Base-by-base conservation (phyloP, 2,888 invertebrate species). In the Ecdyonurus torrentis region DNA sequence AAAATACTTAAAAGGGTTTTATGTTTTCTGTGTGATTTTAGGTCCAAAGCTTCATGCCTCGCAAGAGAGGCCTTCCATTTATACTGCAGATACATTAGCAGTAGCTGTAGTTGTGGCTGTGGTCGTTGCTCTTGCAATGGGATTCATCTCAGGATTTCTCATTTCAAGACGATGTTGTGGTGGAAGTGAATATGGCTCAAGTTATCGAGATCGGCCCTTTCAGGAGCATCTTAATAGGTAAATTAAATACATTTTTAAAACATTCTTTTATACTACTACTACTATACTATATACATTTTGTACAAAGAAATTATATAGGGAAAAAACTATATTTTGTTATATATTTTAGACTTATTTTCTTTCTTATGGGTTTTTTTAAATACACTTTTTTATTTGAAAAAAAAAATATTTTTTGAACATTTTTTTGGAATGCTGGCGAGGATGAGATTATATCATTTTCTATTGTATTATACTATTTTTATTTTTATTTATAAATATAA, bases 71-170 rank as follows among this genome's bases (percentile, higher is more conserved):
- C 68, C 69, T 23, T 82, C 85, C 66, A 85, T 87, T 65, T 89
- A 89, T 75, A 86, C 87, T 59, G 87, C 89, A 1, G 87, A 89
- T 71, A 89, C 89, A 1, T 76, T 91, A 66, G 85, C 89, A 63
- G 86, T 90, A 59, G 87, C 89, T 7, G 85, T 91, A 25, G 84
- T 87, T 62, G 85, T 87, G 15, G 86, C 89, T 60, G 87, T 90
- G 71, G 80, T 91, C 64, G 84, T 87, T 62, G 89, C 90, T 18
- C 79, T 91, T 66, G 83, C 90, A 73, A 81, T 90, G 65, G 91
- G 91, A 64, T 91, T 92, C 74, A 83, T 89, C 66, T 86, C 87
- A 66, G 91, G 91, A 53, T 92, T 87, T 73, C 82, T 88, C 70
- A 89, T 91, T 74, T 89, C 89, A 25, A 81, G 86, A 72, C 80